Conservation (phyloP, 2,797 vertebrate species). For the Adelosebastes latens region DNA sequence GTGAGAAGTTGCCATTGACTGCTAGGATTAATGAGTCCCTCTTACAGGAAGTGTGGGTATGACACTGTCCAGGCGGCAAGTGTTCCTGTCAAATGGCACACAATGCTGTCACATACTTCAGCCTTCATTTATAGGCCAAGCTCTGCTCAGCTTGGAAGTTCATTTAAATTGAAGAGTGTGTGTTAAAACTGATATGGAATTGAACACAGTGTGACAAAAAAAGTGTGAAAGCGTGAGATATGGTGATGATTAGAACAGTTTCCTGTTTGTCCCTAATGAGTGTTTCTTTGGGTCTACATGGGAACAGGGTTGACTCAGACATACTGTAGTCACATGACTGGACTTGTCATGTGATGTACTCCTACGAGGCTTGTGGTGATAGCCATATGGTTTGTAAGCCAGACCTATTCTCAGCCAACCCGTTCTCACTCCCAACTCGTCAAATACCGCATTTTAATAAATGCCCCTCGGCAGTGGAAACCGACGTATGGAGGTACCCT, state of each 20-base stretch:
- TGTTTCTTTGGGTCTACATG: background rate
- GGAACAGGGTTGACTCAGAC: background rate
- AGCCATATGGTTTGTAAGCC: background rate
- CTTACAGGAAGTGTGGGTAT: slow-evolving; percentile 46
- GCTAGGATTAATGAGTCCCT: slow-evolving; percentile 60
- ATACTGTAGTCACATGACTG: background rate
- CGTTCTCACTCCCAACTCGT: too few species aligned
- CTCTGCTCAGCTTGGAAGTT: background rate
- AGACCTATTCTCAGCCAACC: background rate
- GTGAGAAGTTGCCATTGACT: slow-evolving; percentile 39
- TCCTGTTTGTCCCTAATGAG: background rate
- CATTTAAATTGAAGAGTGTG: slow-evolving; percentile 7
- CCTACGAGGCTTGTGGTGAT: background rate
- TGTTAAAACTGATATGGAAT: background rate
- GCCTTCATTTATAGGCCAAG: slow-evolving; percentile 29
- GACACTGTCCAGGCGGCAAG: slow-evolving; percentile 42
- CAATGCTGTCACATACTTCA: slow-evolving; percentile 33
- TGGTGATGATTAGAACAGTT: background rate
- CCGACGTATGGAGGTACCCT: too few species aligned
- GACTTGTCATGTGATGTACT: background rate
- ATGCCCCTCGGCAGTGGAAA: too few species aligned
- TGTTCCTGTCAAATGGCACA: slow-evolving; percentile 41
- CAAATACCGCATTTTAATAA: too few species aligned
- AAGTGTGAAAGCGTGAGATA: background rate
- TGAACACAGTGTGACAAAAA: background rate